Conservation (phyloP, 2,888 invertebrate genomes). For the Melieria omissa region DNA sequence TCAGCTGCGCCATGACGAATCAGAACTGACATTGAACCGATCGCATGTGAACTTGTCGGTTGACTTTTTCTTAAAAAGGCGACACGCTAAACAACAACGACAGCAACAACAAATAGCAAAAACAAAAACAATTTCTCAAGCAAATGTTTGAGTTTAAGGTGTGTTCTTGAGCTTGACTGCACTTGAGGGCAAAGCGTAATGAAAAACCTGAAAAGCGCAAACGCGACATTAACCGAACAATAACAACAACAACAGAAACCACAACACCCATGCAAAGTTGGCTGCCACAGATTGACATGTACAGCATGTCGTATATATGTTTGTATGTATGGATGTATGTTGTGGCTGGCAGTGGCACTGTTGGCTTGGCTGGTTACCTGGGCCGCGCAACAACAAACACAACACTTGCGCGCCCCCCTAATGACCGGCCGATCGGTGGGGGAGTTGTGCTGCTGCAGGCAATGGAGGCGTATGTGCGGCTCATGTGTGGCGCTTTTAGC, state of each 20-base stretch:
- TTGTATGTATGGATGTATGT: neutral
- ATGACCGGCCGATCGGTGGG: too few species aligned
- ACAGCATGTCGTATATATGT: neutral
- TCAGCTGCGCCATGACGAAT: constrained; percentile 64
- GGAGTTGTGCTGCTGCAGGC: too few species aligned
- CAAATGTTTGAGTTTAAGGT: constrained; percentile 52
- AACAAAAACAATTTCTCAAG: neutral
- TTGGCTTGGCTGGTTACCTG: too few species aligned
- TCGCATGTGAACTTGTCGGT: constrained; percentile 43
- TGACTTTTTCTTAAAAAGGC: constrained; percentile 43
- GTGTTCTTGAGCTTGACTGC: constrained; percentile 64
- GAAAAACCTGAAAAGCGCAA: constrained; percentile 13
- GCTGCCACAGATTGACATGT: neutral
- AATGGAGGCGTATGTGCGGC: too few species aligned
- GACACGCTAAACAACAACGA: constrained; percentile 18
- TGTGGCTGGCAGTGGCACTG: too few species aligned
- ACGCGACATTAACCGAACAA: constrained; percentile 12
- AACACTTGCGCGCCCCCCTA: too few species aligned
- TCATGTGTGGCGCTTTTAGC: too few species aligned
- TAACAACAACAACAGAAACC: neutral
- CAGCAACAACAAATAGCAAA: constrained; percentile 20
- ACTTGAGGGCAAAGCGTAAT: constrained; percentile 8
- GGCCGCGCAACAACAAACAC: too few species aligned
- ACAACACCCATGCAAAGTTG: neutral
- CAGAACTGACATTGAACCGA: constrained; percentile 64